Evolutionary conservation across 1,140 invertebrate genomes (phyloP).

Genomic region (Lordiphosa collinella): DNA sequence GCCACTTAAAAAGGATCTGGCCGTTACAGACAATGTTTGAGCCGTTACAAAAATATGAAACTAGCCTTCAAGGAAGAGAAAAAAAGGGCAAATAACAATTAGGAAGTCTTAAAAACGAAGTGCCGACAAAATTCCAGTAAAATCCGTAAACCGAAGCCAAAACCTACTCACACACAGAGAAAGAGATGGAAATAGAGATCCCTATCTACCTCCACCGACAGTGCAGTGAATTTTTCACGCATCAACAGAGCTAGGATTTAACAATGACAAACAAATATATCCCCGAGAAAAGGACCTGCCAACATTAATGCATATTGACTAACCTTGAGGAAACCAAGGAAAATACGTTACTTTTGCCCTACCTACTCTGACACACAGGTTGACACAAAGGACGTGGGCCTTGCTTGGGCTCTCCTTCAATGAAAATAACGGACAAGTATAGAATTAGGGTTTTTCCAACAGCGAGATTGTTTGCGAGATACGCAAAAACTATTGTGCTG

Average conservation of each 20-base stretch:
- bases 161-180: slow-evolving; percentile 20
- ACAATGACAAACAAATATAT: slow-evolving; percentile 69
- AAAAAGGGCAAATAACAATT: slow-evolving; percentile 57
- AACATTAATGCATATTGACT: slow-evolving; percentile 74
- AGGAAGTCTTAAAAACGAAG: slow-evolving; percentile 45
- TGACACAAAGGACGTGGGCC: slow-evolving; percentile 23
- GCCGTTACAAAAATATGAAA: slow-evolving; percentile 44
- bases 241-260: slow-evolving; percentile 51
- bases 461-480: slow-evolving; percentile 56
- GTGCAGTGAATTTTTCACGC: slow-evolving; percentile 61
- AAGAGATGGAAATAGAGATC: slow-evolving; percentile 12
- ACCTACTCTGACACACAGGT: slow-evolving; percentile 43
- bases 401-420: slow-evolving; percentile 41
- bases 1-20: neutral
- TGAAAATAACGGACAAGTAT: slow-evolving; percentile 63
- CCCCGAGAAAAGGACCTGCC: slow-evolving; percentile 54
- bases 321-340: slow-evolving; percentile 57
- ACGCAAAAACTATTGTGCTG: slow-evolving; percentile 50
- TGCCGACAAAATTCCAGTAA: slow-evolving; percentile 67
- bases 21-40: slow-evolving; percentile 42
- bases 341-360: slow-evolving; percentile 59
- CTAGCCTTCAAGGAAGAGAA: slow-evolving; percentile 19
- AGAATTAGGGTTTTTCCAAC: slow-evolving; percentile 42
- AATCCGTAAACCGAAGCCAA: slow-evolving; percentile 41
- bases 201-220: slow-evolving; percentile 25